Conservation (phyloP, 2,888 invertebrate genomes). For the Labia minor region DNA sequence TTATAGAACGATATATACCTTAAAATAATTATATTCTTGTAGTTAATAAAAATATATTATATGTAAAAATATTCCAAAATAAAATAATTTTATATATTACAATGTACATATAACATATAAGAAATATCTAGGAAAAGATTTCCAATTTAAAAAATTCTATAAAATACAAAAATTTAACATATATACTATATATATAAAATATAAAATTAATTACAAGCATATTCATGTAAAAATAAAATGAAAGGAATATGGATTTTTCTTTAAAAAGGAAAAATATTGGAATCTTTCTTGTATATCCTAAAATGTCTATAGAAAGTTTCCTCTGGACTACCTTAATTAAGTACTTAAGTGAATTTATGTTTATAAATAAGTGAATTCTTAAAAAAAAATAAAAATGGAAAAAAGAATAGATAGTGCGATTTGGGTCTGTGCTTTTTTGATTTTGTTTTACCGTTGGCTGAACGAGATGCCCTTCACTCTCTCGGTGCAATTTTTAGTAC, state of each 20-base stretch:
- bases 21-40: too few species aligned
- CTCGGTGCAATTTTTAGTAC: neutral
- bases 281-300: neutral
- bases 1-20: too few species aligned
- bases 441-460: conserved; percentile 4
- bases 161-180: too few species aligned
- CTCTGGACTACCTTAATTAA: neutral
- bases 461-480: neutral
- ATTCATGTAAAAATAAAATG: neutral
- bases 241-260: neutral
- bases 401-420: neutral
- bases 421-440: neutral
- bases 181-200: too few species aligned
- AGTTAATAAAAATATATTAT: too few species aligned
- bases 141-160: too few species aligned
- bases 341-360: neutral
- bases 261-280: too few species aligned
- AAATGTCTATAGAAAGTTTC: conserved; percentile 1
- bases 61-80: too few species aligned
- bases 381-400: too few species aligned
- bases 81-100: too few species aligned
- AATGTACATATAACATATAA: too few species aligned
- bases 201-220: neutral
- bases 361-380: neutral
- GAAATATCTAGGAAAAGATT: too few species aligned